phyloP scores from a whole-genome alignment of 30 jellyfish, hydroid and myxozoan genomes.

The Aurelia coerulea region DNA sequence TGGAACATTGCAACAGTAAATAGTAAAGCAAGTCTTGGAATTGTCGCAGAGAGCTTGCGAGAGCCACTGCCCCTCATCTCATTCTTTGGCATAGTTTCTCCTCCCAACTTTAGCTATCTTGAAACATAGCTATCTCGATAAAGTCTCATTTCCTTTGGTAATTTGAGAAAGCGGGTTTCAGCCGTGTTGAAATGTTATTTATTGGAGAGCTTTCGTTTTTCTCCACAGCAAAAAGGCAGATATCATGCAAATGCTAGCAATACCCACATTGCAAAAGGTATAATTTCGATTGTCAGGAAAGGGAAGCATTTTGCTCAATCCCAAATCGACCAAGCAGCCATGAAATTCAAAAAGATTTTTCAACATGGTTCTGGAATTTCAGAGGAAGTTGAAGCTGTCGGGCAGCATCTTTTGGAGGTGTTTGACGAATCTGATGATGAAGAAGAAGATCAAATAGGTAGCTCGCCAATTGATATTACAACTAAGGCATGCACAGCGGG shows the following conservation, averaged over 20 bases:
- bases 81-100: neutral
- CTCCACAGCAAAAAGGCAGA: conserved; percentile 19
- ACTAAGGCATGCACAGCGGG: conserved; percentile 8
- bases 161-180: no score
- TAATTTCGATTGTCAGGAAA: neutral
- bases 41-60: no score
- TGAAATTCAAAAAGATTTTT: neutral
- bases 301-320: conserved; percentile 15
- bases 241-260: neutral
- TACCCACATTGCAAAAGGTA: neutral
- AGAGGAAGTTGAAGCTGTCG: neutral
- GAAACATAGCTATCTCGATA: no score
- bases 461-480: no score
- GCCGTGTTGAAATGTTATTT: no score
- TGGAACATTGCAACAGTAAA: neutral
- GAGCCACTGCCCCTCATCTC: no score
- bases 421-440: conserved; percentile 5
- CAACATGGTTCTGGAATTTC: neutral
- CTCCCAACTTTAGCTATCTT: neutral
- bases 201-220: neutral
- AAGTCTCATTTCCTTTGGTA: no score
- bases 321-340: conserved; percentile 14
- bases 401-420: neutral
- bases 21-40: no score
- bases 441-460: neutral